Base-by-base conservation (phyloP, 2,888 invertebrate genomes). In the Athetis lepigone region DNA sequence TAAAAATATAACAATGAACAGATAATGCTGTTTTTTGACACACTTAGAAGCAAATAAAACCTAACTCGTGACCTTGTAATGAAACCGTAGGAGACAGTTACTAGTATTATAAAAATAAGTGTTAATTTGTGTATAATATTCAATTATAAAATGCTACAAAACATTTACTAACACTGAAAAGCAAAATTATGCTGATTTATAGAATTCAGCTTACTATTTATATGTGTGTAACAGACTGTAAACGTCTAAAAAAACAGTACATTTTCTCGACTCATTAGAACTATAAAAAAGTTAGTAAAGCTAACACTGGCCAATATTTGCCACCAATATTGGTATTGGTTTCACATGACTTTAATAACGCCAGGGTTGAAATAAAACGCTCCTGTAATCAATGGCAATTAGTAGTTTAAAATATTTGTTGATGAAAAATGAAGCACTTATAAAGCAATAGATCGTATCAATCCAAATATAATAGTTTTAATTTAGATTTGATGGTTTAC, bases 201-300 rank as follows among this genome's bases (percentile, higher is more conserved):
- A 3, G 13, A 66, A 67, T 66, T 39, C 27, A 40, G 33, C 39
- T 45, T 8, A 40, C 49, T 50, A 27, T 68, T 74, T 67, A 57
- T 74, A n/a, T 46, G 23, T n/a, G 19, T 27, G 19, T 54, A 65
- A 45, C 66, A 73, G 36, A 55, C 47, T 66, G 67, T 66, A 45
- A 54, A 69, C n/a, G 27, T 25, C 45, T 23, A 16, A 36, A 73
- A n/a, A 36, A 46, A 74, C 23, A 45, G 56, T 45, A 45, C 39
- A 67, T 67, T 69, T 37, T 46, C 40, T 37, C n/a, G 69, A 74
- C 75, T 40, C 40, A 57, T 45, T 33, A 42, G 18, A 74, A 40
- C 45, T 46, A 37, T 46, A 36, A 47, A 74, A 46, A 47, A 37
- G 68, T 47, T 40, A 42, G 45, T 56, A 46, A 37, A 16, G 40